A percentile compares a stretch with the other conserved stretches of the same genome.
Evolutionary conservation across 2,888 invertebrate species (phyloP).

Genomic region (Lutraria lutraria): DNA sequence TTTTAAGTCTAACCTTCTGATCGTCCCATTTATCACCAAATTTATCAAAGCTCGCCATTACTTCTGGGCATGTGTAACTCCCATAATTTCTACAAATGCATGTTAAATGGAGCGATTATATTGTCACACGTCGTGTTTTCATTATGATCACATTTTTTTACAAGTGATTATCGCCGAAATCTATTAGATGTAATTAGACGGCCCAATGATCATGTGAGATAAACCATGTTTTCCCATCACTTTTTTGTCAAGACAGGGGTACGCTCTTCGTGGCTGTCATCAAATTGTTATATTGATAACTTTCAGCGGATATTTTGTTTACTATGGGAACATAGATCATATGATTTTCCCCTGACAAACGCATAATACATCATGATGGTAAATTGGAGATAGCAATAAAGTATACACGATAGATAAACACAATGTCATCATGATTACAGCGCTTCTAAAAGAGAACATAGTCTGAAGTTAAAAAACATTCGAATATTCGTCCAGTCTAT

Average conservation of each 20-base stretch:
- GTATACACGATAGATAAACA: too few relatives aligned
- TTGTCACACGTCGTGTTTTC: constrained; percentile 12
- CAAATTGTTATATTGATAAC: background rate
- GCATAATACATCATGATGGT: background rate
- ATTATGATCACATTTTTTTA: constrained; percentile 2
- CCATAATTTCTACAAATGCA: background rate
- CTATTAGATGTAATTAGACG: background rate
- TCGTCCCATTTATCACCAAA: background rate
- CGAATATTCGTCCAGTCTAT: too few relatives aligned
- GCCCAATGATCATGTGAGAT: background rate
- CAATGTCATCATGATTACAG: too few relatives aligned
- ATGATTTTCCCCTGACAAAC: background rate
- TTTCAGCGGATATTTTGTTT: background rate
- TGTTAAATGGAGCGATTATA: constrained; percentile 17
- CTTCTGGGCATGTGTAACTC: background rate
- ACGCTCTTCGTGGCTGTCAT: background rate
- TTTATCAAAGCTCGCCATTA: background rate
- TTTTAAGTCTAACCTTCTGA: background rate
- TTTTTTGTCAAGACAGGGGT: background rate
- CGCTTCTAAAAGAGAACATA: too few relatives aligned
- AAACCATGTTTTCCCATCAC: constrained; percentile 15
- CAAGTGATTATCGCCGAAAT: background rate
- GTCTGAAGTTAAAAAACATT: too few relatives aligned
- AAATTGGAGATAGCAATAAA: too few relatives aligned
- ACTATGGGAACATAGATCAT: background rate